Conservation (phyloP, 2,797 vertebrate genomes). For the Steatocranus sp. region DNA sequence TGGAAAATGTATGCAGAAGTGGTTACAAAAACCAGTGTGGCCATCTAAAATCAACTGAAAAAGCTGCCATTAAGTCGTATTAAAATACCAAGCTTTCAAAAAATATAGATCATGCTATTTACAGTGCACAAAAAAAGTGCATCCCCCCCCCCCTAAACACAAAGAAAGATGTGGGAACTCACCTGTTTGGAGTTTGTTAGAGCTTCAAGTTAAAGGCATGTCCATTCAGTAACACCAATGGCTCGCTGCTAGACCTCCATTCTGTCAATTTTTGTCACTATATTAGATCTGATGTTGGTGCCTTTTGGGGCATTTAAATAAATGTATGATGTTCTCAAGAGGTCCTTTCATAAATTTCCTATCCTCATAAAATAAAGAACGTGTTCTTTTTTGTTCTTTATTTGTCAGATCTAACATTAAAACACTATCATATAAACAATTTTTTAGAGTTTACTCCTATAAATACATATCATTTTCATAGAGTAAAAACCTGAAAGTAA, state of each 20-base stretch:
- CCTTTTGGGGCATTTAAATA: neutral
- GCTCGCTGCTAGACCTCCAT: neutral
- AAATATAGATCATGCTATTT: neutral
- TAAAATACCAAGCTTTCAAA: neutral
- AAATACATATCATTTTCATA: neutral
- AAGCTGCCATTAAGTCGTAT: neutral
- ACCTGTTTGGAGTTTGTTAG: neutral
- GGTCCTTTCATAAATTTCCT: neutral
- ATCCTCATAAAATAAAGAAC: neutral
- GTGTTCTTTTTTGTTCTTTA: neutral
- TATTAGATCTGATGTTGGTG: neutral
- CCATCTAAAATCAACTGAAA: neutral
- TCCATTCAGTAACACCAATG: neutral
- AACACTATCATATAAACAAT: neutral
- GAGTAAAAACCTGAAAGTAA: neutral
- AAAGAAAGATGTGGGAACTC: neutral
- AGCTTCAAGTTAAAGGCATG: neutral
- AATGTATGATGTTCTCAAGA: neutral
- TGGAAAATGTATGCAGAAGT: neutral
- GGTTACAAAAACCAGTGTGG: neutral
- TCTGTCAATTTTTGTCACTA: neutral
- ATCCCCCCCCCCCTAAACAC: neutral
- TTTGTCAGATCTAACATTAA: neutral
- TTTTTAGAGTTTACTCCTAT: neutral
- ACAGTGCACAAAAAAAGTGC: neutral